phyloP scores from a whole-genome alignment of 2,113 vertebrate species.

The Plecturocebus donacophilus region DNA sequence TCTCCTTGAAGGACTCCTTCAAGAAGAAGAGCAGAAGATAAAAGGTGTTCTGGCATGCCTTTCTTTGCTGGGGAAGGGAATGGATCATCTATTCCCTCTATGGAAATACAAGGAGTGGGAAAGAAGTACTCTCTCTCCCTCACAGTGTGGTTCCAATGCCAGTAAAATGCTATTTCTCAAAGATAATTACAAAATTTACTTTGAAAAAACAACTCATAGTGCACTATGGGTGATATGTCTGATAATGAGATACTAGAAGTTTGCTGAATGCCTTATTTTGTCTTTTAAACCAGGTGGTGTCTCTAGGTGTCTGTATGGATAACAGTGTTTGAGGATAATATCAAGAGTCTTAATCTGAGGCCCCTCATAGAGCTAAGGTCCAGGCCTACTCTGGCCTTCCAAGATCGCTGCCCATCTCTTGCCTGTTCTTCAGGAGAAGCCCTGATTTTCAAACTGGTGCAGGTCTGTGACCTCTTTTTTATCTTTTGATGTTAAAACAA shows the following conservation, averaged over 20 bases:
- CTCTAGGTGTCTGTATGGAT: background rate
- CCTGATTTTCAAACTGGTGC: background rate
- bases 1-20: background rate
- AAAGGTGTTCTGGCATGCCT: background rate
- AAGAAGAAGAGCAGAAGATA: background rate
- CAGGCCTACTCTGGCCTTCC: background rate
- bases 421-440: background rate
- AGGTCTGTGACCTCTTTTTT: background rate
- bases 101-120: background rate
- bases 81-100: background rate
- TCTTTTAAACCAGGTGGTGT: conserved; percentile 11
- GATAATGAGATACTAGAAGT: background rate
- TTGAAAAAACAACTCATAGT: background rate
- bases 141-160: background rate
- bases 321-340: background rate
- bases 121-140: background rate
- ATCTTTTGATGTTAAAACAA: background rate
- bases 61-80: background rate
- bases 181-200: background rate
- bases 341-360: background rate
- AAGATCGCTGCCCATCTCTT: background rate
- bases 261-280: background rate
- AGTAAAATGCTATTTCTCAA: background rate
- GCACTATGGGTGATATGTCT: background rate
- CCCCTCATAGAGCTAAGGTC: background rate